These are phyloP conservation scores for Cromileptes altivelis DNA, from an alignment of 2,113 vertebrate species.

Conservation along the genomic window DNA sequence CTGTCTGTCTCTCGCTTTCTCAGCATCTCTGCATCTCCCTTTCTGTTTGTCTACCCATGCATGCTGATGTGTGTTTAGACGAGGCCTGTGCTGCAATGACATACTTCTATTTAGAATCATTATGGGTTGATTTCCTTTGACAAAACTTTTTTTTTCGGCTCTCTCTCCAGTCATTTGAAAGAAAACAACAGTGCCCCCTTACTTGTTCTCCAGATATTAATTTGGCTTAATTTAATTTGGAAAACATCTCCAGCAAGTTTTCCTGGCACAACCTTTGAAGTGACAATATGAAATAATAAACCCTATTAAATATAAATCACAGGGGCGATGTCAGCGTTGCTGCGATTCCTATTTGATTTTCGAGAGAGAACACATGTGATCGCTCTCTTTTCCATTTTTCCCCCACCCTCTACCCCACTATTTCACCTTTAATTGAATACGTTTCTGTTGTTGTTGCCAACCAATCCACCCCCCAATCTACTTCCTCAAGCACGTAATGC, in stretches of 20 bases:
- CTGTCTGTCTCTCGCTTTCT: conserved; percentile 9
- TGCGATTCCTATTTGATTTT: conserved; percentile 86
- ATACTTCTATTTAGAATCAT: conserved; percentile 63
- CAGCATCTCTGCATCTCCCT: conserved; percentile 22
- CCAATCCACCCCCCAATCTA: conserved; percentile 75
- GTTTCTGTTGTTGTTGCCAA: conserved; percentile 86
- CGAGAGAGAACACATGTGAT: conserved; percentile 85
- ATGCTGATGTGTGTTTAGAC: conserved; percentile 57
- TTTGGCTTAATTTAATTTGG: conserved; percentile 85
- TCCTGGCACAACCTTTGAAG: conserved; percentile 85
- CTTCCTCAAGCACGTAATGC: conserved; percentile 88
- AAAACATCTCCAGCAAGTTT: conserved; percentile 85
- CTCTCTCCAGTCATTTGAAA: conserved; percentile 47
- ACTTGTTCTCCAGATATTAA: conserved; percentile 81
- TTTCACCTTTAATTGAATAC: conserved; percentile 87
- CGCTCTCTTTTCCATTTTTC: conserved; percentile 78
- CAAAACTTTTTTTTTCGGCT: conserved; percentile 32
- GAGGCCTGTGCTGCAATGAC: conserved; percentile 48
- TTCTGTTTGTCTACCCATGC: conserved; percentile 61
- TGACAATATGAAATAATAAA: conserved; percentile 89
- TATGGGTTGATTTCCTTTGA: conserved; percentile 65
- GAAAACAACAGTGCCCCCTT: conserved; percentile 68
- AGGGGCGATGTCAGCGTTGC: conserved; percentile 80
- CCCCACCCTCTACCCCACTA: conserved; percentile 80
- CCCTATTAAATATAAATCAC: conserved; percentile 89